Conservation (phyloP, 2,888 invertebrate species). For the Crocallis elinguaria region DNA sequence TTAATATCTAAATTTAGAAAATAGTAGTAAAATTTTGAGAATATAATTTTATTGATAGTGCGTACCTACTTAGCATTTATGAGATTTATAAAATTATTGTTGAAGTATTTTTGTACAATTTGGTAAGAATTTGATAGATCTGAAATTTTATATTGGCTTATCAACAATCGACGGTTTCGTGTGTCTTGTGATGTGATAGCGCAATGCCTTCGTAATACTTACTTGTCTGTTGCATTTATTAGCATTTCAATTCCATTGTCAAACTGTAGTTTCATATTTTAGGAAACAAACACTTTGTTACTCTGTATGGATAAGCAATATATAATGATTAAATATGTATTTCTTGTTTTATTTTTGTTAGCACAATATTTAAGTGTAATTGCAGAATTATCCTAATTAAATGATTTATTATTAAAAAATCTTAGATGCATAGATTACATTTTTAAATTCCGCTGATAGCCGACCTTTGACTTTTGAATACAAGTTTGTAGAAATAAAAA, state of each 20-base stretch:
- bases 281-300: constrained; percentile 78
- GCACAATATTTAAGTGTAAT: too few relatives aligned
- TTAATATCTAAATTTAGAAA: constrained; percentile 73
- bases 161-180: constrained; percentile 55
- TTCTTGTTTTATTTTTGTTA: constrained; percentile 45
- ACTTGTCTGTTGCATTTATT: constrained; percentile 81
- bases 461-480: too few relatives aligned
- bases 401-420: too few relatives aligned
- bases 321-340: constrained; percentile 73
- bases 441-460: too few relatives aligned
- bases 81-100: constrained; percentile 78
- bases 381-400: too few relatives aligned
- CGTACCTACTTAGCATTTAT: constrained; percentile 81
- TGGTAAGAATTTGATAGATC: constrained; percentile 68
- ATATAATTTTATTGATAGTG: constrained; percentile 73
- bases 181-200: constrained; percentile 80
- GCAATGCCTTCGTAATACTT: constrained; percentile 72
- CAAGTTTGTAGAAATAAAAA: too few relatives aligned
- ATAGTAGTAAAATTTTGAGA: constrained; percentile 72
- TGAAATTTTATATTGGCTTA: constrained; percentile 77
- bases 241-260: constrained; percentile 78
- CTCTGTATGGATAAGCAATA: constrained; percentile 84
- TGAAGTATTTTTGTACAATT: constrained; percentile 77
- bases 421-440: too few relatives aligned
- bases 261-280: constrained; percentile 72